phyloP scores from a whole-genome alignment of 1,140 invertebrate species.

The Euwallacea similis region DNA sequence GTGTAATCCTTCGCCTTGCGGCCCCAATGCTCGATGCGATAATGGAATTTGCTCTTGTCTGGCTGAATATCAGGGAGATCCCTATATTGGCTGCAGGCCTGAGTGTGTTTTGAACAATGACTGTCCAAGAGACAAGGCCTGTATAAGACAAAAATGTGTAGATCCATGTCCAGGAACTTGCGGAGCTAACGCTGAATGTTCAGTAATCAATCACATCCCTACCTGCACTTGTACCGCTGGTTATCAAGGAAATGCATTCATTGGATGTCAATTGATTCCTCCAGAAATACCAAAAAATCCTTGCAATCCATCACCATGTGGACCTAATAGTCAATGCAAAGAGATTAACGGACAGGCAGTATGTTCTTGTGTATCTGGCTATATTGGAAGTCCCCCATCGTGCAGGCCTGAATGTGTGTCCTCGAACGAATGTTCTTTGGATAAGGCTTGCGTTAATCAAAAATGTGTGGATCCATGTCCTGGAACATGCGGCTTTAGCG shows the following conservation, averaged over 20 bases:
- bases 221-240: constrained; percentile 68
- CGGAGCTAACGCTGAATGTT: constrained; percentile 68
- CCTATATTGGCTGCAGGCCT: constrained; percentile 71
- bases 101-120: constrained; percentile 72
- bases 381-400: constrained; percentile 63
- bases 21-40: constrained; percentile 63
- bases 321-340: constrained; percentile 64
- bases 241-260: constrained; percentile 78
- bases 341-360: constrained; percentile 62
- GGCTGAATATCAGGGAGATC: constrained; percentile 70
- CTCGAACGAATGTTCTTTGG: constrained; percentile 60
- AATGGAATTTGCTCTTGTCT: constrained; percentile 71
- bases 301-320: constrained; percentile 63
- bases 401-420: constrained; percentile 64
- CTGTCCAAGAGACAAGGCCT: constrained; percentile 63
- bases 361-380: constrained; percentile 65
- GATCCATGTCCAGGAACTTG: constrained; percentile 67
- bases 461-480: constrained; percentile 66
- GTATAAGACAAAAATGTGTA: constrained; percentile 66
- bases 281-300: constrained; percentile 44
- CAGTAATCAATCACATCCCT: constrained; percentile 70
- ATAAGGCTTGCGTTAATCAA: constrained; percentile 62
- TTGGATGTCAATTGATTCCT: constrained; percentile 61
- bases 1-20: constrained; percentile 68
- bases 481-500: constrained; percentile 65